Base-by-base conservation (phyloP, 2,113 vertebrate genomes). In the Kryptolebias marmoratus region DNA sequence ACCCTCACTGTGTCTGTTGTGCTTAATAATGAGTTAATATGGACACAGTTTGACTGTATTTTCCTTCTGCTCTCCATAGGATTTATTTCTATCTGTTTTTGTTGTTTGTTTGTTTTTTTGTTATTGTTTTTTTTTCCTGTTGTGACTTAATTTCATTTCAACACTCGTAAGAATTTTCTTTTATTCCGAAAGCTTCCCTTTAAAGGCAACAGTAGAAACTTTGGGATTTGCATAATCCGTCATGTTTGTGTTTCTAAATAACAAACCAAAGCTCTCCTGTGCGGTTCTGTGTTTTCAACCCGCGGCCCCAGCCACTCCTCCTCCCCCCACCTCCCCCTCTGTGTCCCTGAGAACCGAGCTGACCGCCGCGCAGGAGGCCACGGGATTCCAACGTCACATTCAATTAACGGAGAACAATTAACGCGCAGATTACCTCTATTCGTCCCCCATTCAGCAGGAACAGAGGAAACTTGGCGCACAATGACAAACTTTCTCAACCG, bases 331-430 rank as follows among this genome's bases (percentile, higher is more conserved):
- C 32, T 7, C 32, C 32, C 3, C 82, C 76, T 73, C 53, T 42
- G 48, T 27, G 60, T 47, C 73, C 75, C 81, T 87, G 88, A 89
- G 90, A 93, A 92, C 90, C 44, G 77, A n/a, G 63, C 71, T 87
- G 90, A 82, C 87, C 84, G 85, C 76, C 50, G 82, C 82, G 63
- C 88, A 81, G 90, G 81, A 91, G 91, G 92, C 88, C 94, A 79
- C 32, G 81, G 89, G 94, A 97, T 96, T 96, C 96, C 95, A 77
- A 95, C 96, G 95, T 96, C 97, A 95, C 88, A 93, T 95, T 90
- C 94, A 96, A 97, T 98, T 96, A 97, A 94, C 93, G 91, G 68
- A 93, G 94, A 97, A 96, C 95, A 97, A 97, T 96, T 95, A 95
- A 93, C 91, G 85, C 88, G 89, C 93, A 91, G 89, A 92, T 94